These are phyloP conservation scores for Ochropleura plecta DNA, from an alignment of 2,888 invertebrate species.

Conservation along the genomic window DNA sequence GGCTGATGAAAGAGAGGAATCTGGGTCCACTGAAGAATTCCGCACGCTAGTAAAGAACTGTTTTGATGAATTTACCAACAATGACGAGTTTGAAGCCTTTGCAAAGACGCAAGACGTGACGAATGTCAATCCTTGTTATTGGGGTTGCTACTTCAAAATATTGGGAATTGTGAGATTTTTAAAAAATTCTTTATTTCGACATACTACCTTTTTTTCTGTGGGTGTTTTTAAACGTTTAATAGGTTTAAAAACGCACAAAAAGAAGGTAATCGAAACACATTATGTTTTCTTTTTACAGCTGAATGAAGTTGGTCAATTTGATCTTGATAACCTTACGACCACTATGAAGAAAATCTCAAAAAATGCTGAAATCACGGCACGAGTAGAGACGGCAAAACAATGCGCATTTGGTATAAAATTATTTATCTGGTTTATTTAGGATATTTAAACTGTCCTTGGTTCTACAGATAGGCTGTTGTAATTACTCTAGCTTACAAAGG, in stretches of 20 bases:
- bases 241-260: no score
- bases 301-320: constrained; percentile 20
- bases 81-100: not conserved
- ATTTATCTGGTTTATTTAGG: not conserved
- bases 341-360: not conserved
- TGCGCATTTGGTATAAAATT: constrained; percentile 10
- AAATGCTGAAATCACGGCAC: not conserved
- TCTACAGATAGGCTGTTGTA: no score
- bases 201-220: no score
- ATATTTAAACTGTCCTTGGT: not conserved
- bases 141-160: constrained; percentile 17
- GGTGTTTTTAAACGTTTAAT: no score
- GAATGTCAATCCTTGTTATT: constrained; percentile 8
- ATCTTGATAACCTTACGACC: constrained; percentile 1
- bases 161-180: constrained; percentile 14
- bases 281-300: constrained; percentile 15
- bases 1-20: constrained; percentile 10
- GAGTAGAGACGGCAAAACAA: not conserved
- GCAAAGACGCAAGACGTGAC: not conserved
- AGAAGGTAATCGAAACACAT: not conserved
- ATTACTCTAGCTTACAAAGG: no score
- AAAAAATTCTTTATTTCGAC: not conserved
- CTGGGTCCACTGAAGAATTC: not conserved
- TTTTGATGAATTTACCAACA: not conserved
- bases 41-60: not conserved